phyloP scores from a whole-genome alignment of 2,888 invertebrate species.

The Callosobruchus maculatus region DNA sequence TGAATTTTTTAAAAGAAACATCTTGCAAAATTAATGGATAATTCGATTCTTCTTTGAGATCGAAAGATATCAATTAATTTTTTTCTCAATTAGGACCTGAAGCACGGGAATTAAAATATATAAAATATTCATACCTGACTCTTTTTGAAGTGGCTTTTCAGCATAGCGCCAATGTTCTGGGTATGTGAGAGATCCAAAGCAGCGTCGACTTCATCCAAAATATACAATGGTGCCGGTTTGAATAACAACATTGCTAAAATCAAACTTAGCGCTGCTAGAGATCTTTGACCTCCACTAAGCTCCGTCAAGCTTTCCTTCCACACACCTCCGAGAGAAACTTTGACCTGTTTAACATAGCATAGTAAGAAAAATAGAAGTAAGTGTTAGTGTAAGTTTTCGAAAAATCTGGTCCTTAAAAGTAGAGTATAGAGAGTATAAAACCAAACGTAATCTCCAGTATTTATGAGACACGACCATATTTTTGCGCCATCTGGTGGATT shows the following conservation, averaged over 20 bases:
- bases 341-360: no score
- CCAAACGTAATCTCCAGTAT: no score
- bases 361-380: no score
- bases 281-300: conserved; percentile 94
- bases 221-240: conserved; percentile 97
- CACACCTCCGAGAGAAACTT: conserved; percentile 85
- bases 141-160: conserved; percentile 82
- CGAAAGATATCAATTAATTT: no score
- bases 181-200: conserved; percentile 97
- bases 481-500: no score
- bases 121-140: conserved; percentile 62
- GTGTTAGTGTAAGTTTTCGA: no score
- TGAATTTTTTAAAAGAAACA: no score
- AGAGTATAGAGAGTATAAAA: no score
- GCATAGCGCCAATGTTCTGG: conserved; percentile 96
- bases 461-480: no score
- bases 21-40: no score
- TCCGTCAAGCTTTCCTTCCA: conserved; percentile 97
- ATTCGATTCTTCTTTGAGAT: no score
- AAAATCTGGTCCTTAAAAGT: background rate
- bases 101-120: background rate
- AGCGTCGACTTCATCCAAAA: conserved; percentile 98
- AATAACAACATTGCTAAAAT: conserved; percentile 95
- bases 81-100: no score
- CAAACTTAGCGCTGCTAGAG: conserved; percentile 91